Conservation (phyloP, 2,888 invertebrate species). For the Cheilosia impressa region DNA sequence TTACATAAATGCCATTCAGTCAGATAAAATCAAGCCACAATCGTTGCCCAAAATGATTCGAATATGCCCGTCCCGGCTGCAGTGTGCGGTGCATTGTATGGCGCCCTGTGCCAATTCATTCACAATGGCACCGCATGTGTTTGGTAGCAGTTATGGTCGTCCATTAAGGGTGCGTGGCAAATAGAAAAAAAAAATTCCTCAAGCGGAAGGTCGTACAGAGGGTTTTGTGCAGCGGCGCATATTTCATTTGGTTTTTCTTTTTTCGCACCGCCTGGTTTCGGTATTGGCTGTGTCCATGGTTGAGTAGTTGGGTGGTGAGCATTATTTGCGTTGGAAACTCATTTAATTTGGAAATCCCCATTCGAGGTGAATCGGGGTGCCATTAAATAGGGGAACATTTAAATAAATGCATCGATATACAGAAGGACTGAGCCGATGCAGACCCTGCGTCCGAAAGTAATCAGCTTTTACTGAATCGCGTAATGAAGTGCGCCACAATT, state of each 20-base stretch:
- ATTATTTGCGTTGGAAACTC: conserved; percentile 34
- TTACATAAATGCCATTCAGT: conserved; percentile 59
- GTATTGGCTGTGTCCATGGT: conserved; percentile 2
- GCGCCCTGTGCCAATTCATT: conserved; percentile 29
- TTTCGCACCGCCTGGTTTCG: not conserved
- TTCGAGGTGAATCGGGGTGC: conserved; percentile 13
- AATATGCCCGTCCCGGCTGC: conserved; percentile 15
- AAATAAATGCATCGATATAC: conserved; percentile 30
- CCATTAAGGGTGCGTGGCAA: conserved; percentile 30
- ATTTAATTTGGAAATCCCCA: conserved; percentile 52
- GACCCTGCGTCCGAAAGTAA: conserved; percentile 10
- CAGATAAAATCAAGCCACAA: conserved; percentile 62
- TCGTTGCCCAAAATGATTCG: conserved; percentile 56
- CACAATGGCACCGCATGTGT: conserved; percentile 49
- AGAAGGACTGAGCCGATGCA: not conserved
- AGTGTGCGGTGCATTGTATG: conserved; percentile 4
- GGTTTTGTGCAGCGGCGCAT: conserved; percentile 27
- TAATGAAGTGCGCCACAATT: conserved; percentile 24
- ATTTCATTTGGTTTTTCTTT: conserved; percentile 32
- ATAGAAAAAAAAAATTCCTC: conserved; percentile 1
- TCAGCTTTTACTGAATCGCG: conserved; percentile 26
- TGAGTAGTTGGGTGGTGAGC: not conserved
- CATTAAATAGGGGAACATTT: conserved; percentile 21
- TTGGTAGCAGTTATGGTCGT: conserved; percentile 55
- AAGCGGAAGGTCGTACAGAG: conserved; percentile 12